Evolutionary conservation across 2,888 invertebrate species (phyloP).

Genomic region (Theretra japonica): DNA sequence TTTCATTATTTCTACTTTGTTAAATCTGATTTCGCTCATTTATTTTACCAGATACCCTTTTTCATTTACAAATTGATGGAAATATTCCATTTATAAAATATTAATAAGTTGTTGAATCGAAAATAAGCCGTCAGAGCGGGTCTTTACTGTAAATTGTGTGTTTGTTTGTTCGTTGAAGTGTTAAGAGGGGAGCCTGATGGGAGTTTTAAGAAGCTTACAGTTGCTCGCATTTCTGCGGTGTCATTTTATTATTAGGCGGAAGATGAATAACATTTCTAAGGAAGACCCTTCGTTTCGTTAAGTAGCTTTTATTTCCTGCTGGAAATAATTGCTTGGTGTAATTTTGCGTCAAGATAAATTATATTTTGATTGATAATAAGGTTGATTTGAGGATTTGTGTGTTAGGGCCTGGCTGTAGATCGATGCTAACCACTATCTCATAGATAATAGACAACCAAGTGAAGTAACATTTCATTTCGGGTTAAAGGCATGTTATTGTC

Average conservation of each 20-base stretch:
- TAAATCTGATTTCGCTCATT: neutral
- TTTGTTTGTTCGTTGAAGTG: constrained; percentile 7
- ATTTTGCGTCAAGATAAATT: neutral
- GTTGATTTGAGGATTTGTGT: neutral
- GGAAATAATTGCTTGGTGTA: neutral
- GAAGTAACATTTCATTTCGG: no score
- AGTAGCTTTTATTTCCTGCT: neutral
- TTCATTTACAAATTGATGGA: neutral
- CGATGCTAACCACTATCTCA: no score
- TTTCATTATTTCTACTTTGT: neutral
- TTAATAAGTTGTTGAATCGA: neutral
- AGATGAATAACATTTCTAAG: constrained; percentile 21
- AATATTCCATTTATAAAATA: neutral
- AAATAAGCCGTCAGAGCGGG: neutral
- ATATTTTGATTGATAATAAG: neutral
- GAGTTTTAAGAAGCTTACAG: constrained; percentile 11
- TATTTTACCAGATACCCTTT: neutral
- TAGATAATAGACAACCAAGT: no score
- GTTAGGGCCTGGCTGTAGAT: no score
- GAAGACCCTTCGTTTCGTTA: neutral
- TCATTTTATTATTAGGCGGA: constrained; percentile 18
- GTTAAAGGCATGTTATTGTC: no score
- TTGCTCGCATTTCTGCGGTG: neutral
- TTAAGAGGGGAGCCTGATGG: neutral
- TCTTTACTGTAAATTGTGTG: constrained; percentile 29